A percentile compares a stretch with the other conserved stretches of the same genome.
Evolutionary conservation across 2,797 vertebrate genomes (phyloP).

Genomic region (Anas acuta): DNA sequence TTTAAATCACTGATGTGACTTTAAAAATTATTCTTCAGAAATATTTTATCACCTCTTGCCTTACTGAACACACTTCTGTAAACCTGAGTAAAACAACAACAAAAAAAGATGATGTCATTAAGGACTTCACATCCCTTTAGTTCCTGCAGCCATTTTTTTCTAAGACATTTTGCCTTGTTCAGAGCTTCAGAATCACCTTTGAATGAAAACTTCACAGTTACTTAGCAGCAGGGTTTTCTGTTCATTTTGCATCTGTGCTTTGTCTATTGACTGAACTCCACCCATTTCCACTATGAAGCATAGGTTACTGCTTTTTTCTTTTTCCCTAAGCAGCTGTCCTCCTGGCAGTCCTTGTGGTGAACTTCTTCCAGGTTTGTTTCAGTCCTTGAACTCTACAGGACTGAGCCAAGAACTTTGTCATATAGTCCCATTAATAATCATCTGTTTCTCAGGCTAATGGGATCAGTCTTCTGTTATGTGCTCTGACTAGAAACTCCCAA

Average conservation of each 20-base stretch:
- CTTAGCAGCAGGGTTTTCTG: background rate
- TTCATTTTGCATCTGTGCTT: slow-evolving; percentile 24
- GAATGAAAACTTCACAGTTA: background rate
- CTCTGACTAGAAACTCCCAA: slow-evolving; percentile 3
- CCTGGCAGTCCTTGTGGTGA: slow-evolving; percentile 23
- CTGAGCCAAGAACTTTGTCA: slow-evolving; percentile 44
- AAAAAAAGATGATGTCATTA: background rate
- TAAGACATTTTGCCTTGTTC: background rate
- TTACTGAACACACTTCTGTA: background rate
- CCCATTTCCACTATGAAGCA: background rate
- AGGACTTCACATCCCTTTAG: background rate
- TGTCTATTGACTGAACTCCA: background rate
- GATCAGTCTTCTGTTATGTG: background rate
- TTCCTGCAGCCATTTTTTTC: background rate
- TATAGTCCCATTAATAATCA: slow-evolving; percentile 12
- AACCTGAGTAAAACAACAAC: background rate
- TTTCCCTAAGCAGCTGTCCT: slow-evolving; percentile 34
- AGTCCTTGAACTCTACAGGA: background rate
- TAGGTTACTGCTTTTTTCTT: background rate
- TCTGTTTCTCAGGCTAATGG: slow-evolving; percentile 8
- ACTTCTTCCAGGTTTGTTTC: slow-evolving; percentile 26
- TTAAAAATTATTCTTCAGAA: background rate
- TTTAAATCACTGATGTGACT: background rate
- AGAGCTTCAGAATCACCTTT: background rate
- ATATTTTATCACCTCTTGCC: background rate